Conservation (phyloP, 2,797 vertebrate species). For the Hyperoplus immaculatus region DNA sequence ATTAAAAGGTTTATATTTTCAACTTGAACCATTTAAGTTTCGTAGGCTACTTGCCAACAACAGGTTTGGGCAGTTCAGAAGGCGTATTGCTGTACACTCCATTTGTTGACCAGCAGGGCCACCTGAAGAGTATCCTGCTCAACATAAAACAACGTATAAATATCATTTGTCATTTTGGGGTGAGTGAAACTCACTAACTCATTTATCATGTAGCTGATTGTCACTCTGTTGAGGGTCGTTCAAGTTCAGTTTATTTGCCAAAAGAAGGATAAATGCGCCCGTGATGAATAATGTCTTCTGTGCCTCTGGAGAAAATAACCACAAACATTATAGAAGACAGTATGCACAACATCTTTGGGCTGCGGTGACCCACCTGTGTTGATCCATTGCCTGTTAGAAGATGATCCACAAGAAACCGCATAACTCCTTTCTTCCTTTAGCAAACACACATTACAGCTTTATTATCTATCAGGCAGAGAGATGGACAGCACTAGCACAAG, state of each 20-base stretch:
- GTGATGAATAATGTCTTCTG: background rate
- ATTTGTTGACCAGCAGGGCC: conserved; percentile 8
- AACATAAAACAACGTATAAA: background rate
- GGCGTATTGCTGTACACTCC: background rate
- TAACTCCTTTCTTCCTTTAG: too few species aligned
- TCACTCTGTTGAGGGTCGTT: too few species aligned
- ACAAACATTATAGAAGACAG: too few species aligned
- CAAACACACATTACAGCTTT: too few species aligned
- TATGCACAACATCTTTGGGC: too few species aligned
- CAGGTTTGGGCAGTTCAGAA: background rate
- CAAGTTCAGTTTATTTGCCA: background rate
- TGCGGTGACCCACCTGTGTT: too few species aligned
- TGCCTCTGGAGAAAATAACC: background rate
- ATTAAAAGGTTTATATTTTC: background rate
- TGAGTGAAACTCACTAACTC: background rate
- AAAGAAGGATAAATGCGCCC: background rate
- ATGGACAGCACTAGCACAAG: too few species aligned
- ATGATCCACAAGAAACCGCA: too few species aligned
- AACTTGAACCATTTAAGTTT: background rate
- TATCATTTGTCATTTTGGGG: background rate
- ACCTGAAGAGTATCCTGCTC: conserved; percentile 2
- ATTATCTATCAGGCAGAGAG: too few species aligned
- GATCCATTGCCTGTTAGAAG: too few species aligned
- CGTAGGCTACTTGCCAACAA: background rate
- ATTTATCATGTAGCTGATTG: background rate